Percentiles rank a stretch among this genome's conserved stretches.
phyloP scores from a whole-genome alignment of 2,888 invertebrate genomes.

The Ophioninae sp. region DNA sequence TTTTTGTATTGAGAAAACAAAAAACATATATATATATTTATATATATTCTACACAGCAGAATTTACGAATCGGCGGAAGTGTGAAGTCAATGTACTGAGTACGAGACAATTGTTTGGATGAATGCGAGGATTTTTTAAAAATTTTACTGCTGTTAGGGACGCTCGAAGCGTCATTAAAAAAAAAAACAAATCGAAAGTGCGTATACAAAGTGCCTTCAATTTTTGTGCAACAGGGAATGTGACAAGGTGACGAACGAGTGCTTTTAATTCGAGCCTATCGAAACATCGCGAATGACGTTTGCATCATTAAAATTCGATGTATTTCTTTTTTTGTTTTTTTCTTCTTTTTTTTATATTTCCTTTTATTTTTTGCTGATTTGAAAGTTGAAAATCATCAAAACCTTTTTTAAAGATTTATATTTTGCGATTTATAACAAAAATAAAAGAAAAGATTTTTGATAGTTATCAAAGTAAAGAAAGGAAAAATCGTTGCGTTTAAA shows the following conservation, averaged over 20 bases:
- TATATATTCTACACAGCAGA: constrained; percentile 16
- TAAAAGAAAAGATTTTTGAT: too few species aligned
- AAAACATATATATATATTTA: constrained; percentile 22
- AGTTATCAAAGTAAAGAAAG: too few species aligned
- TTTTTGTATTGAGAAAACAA: constrained; percentile 8
- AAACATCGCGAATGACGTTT: neutral
- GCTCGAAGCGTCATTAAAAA: constrained; percentile 54
- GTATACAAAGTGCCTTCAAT: constrained; percentile 62
- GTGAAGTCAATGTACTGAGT: constrained; percentile 14
- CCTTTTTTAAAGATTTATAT: too few species aligned
- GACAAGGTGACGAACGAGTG: neutral
- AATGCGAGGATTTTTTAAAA: constrained; percentile 40
- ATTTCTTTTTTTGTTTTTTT: too few species aligned
- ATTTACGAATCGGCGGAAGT: neutral
- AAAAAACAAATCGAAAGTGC: constrained; percentile 8
- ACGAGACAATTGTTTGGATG: constrained; percentile 17
- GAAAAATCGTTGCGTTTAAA: too few species aligned
- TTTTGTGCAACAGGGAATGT: neutral
- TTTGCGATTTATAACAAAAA: too few species aligned
- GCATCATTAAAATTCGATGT: too few species aligned
- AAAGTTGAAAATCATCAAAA: too few species aligned
- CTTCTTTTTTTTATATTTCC: too few species aligned
- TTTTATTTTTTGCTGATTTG: too few species aligned
- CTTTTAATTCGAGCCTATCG: neutral
- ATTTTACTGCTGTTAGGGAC: constrained; percentile 51